A percentile compares a stretch with the other conserved stretches of the same genome.
Evolutionary conservation across 92 coral and sea anemone species (phyloP).

Genomic region (Plumapathes pennacea): DNA sequence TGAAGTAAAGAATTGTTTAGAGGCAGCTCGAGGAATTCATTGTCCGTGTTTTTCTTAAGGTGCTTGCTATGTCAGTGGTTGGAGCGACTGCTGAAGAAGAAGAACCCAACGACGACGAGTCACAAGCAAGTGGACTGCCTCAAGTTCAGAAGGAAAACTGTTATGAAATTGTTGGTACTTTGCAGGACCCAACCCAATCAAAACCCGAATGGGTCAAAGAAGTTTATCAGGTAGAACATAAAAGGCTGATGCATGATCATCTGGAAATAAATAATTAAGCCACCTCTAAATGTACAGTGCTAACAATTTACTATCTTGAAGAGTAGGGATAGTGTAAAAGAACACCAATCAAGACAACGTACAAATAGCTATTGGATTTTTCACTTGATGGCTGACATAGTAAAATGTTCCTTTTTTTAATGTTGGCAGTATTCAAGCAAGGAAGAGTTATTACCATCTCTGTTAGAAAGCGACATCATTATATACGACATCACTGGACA

Average conservation of each 20-base stretch:
- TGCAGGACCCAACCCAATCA: slow-evolving; percentile 74
- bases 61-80: slow-evolving; percentile 77
- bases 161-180: slow-evolving; percentile 89
- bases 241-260: neutral
- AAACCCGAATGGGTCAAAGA: slow-evolving; percentile 94
- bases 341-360: neutral
- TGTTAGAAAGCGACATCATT: slow-evolving; percentile 78
- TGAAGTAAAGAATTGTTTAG: neutral
- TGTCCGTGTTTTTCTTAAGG: slow-evolving; percentile 21
- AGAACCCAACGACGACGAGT: slow-evolving; percentile 84
- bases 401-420: too few relatives aligned
- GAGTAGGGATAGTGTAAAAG: neutral
- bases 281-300: neutral
- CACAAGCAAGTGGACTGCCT: slow-evolving; percentile 73
- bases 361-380: neutral
- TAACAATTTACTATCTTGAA: neutral
- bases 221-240: slow-evolving; percentile 65
- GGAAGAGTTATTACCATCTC: slow-evolving; percentile 75
- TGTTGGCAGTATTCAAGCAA: slow-evolving; percentile 63
- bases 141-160: slow-evolving; percentile 80
- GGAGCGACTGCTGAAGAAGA: slow-evolving; percentile 92
- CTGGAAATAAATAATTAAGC: neutral
- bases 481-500: slow-evolving; percentile 90
- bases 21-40: too few relatives aligned
- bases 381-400: neutral